phyloP scores from a whole-genome alignment of 2,797 vertebrate species.

The Pyrocephalus nanus region DNA sequence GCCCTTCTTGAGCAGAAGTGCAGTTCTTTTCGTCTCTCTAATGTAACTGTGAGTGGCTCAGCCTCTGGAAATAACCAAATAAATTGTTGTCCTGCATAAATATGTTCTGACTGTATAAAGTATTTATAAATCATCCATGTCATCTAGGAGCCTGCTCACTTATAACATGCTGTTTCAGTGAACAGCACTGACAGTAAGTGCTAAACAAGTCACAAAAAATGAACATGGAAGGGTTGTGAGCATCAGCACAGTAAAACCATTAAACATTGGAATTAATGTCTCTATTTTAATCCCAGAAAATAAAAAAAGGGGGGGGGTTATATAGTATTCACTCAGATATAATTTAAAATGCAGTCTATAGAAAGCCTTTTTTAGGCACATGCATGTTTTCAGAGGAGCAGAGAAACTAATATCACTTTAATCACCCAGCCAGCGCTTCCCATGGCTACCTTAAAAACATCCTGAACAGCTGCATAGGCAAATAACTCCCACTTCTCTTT shows the following conservation, averaged over 20 bases:
- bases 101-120: neutral
- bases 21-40: neutral
- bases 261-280: neutral
- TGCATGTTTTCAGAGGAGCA: neutral
- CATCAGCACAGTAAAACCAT: neutral
- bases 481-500: neutral
- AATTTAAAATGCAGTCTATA: neutral
- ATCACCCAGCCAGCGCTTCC: neutral
- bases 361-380: neutral
- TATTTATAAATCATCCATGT: conserved; percentile 30
- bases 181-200: neutral
- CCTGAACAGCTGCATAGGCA: neutral
- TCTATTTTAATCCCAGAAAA: neutral
- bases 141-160: neutral
- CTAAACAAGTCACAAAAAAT: conserved; percentile 34
- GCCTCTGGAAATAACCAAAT: conserved; percentile 26
- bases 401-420: neutral
- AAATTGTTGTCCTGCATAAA: conserved; percentile 25
- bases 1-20: neutral
- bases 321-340: neutral
- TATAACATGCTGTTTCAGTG: neutral
- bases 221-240: neutral
- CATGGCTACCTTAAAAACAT: rapidly evolving
- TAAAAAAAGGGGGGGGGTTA: neutral
- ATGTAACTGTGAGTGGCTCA: neutral